phyloP scores from a whole-genome alignment of 2,113 vertebrate species.

The Cyanocitta stelleri region DNA sequence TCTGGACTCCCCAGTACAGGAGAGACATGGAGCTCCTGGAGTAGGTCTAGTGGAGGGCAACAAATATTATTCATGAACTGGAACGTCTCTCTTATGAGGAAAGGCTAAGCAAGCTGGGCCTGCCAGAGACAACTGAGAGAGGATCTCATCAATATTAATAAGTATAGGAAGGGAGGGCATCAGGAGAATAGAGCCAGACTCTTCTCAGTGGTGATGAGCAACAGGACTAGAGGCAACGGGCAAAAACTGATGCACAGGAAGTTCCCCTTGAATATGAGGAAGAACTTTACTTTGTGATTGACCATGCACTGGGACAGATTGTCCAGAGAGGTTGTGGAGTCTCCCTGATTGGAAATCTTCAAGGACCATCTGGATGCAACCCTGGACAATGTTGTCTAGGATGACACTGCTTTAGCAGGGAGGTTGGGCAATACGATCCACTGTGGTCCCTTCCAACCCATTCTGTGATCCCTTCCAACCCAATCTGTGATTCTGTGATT shows the following conservation, averaged over 20 bases:
- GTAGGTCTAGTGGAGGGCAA: rapidly evolving
- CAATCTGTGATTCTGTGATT: neutral
- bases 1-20: rapidly evolving
- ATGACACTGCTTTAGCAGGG: neutral
- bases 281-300: neutral
- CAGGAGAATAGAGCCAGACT: neutral
- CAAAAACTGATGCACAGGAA: neutral
- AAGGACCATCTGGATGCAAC: neutral
- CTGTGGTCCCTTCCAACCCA: neutral
- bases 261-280: neutral
- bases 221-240: rapidly evolving
- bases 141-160: neutral
- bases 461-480: neutral
- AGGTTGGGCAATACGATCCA: no score
- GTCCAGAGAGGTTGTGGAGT: neutral
- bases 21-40: neutral
- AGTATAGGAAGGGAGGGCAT: neutral
- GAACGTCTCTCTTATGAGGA: neutral
- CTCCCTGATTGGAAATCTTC: neutral
- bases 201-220: neutral
- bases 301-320: neutral
- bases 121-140: neutral
- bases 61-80: neutral
- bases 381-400: neutral
- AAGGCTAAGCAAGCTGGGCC: neutral